Percentiles rank a stretch among this genome's conserved stretches.
These are phyloP conservation scores for Cryptoleucopteryx plumbea DNA, from an alignment of 2,113 vertebrate species.

Conservation along the genomic window DNA sequence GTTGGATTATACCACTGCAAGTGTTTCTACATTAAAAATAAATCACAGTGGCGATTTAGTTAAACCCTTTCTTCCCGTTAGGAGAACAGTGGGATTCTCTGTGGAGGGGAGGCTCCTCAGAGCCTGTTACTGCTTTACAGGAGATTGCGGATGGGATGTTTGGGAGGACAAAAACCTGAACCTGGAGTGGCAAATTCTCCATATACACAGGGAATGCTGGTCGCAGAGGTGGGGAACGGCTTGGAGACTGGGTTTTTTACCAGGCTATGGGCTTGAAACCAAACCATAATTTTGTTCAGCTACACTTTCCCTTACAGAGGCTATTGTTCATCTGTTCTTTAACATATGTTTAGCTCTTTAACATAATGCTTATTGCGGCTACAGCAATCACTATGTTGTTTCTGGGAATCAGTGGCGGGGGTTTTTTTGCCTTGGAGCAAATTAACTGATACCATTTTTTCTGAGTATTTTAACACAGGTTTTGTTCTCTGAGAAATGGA, in stretches of 20 bases:
- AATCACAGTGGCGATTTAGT: background rate
- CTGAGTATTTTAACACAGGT: background rate
- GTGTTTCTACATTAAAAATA: background rate
- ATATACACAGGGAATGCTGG: background rate
- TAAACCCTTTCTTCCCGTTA: background rate
- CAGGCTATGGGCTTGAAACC: background rate
- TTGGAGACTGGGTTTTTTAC: background rate
- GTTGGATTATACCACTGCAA: background rate
- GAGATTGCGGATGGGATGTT: background rate
- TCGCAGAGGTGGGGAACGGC: background rate
- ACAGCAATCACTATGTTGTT: background rate
- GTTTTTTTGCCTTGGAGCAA: background rate
- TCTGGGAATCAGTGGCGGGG: background rate
- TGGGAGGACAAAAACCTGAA: background rate
- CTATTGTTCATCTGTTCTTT: background rate
- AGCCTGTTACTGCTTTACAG: background rate
- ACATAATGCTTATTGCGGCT: background rate
- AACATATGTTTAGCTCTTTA: background rate
- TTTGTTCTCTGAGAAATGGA: background rate
- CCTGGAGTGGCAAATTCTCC: background rate
- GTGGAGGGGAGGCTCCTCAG: background rate
- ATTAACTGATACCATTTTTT: background rate
- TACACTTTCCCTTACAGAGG: background rate
- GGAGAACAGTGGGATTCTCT: background rate
- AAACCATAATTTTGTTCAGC: background rate